These are phyloP conservation scores for Drosophila seguyi DNA, from an alignment of 1,140 invertebrate genomes.

Conservation along the genomic window DNA sequence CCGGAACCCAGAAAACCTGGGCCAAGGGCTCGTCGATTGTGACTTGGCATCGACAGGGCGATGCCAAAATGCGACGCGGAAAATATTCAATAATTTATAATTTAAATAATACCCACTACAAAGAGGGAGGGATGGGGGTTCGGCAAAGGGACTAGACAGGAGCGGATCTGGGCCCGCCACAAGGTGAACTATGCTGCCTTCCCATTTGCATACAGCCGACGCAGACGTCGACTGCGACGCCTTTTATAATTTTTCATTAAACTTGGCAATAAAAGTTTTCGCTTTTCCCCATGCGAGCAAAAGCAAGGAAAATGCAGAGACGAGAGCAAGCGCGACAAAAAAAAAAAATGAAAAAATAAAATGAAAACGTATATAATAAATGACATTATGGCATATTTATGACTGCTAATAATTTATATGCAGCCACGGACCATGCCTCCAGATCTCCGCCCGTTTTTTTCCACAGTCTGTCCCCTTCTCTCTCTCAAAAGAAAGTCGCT, in stretches of 20 bases:
- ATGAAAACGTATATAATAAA: slow-evolving; percentile 80
- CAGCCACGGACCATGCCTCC: slow-evolving; percentile 58
- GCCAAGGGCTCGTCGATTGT: slow-evolving; percentile 36
- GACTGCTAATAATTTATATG: slow-evolving; percentile 83
- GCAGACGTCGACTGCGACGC: slow-evolving; percentile 40
- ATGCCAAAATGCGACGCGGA: slow-evolving; percentile 64
- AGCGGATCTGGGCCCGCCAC: slow-evolving; percentile 31
- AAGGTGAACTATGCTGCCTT: slow-evolving; percentile 73
- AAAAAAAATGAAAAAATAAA: slow-evolving; percentile 45
- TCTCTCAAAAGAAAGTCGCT: slow-evolving; percentile 41
- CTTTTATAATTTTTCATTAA: slow-evolving; percentile 84
- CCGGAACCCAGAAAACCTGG: slow-evolving; percentile 8
- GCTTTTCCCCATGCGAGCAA: slow-evolving; percentile 66
- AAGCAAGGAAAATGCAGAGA: slow-evolving; percentile 55
- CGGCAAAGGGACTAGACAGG: slow-evolving; percentile 11
- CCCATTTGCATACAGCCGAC: slow-evolving; percentile 60
- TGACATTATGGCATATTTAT: slow-evolving; percentile 84
- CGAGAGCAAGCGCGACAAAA: slow-evolving; percentile 28
- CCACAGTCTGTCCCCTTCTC: slow-evolving; percentile 26
- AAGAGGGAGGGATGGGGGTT: slow-evolving; percentile 5
- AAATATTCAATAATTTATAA: slow-evolving; percentile 84
- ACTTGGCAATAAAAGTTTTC: slow-evolving; percentile 83
- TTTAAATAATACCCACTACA: slow-evolving; percentile 82
- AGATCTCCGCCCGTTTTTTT: slow-evolving; percentile 28
- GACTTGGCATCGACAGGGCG: slow-evolving; percentile 29